Evolutionary conservation across 2,888 invertebrate genomes (phyloP), one percentile per base, ranked within the genome.

Genomic region (Tholera decimalis): DNA sequence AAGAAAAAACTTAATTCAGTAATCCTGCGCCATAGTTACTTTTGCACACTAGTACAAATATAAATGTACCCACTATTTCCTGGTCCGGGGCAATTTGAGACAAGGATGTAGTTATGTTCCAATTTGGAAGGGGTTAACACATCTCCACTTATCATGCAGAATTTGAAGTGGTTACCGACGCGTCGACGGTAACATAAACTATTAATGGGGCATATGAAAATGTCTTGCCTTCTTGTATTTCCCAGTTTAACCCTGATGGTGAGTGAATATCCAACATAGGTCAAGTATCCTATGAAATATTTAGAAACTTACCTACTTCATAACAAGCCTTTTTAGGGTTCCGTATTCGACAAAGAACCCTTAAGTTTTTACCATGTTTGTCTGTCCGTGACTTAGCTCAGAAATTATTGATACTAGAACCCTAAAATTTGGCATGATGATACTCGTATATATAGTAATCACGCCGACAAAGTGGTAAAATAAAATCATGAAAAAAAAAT

Each of bases 41-140:
- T 30, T 62, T 37, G n/a, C 24, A 46, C 43, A 62, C 22, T 26
- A 44, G 18, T 15, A 6, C 7, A 59, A 39, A 33, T 41, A 39
- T 39, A 71, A 26, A 60, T 44, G 37, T 3, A 51, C 18, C 15
- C 33, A 51, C 43, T n/a, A 35, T 44, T 71, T 67, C 49, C 43
- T 72, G 50, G 26, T 33, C 15, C 11, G 33, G 15, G 5, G 7
- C 63, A 62, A 73, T 73, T 73, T 50, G 53, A 49, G 26, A 24
- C 73, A 50, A 65, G 65, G 46, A 72, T 53, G 68, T 53, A 43
- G 73, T 72, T 68, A 53, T 47, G 24, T 49, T 63, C 73, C 55
- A 73, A 69, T 69, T 69, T 69, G 54, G 55, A 50, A 55, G 44
- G 66, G 73, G 73, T 72, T 62, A 60, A 67, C 63, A 63, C 53